Conservation (phyloP, 2,888 invertebrate genomes). For the Drosophila pseudotakahashii region DNA sequence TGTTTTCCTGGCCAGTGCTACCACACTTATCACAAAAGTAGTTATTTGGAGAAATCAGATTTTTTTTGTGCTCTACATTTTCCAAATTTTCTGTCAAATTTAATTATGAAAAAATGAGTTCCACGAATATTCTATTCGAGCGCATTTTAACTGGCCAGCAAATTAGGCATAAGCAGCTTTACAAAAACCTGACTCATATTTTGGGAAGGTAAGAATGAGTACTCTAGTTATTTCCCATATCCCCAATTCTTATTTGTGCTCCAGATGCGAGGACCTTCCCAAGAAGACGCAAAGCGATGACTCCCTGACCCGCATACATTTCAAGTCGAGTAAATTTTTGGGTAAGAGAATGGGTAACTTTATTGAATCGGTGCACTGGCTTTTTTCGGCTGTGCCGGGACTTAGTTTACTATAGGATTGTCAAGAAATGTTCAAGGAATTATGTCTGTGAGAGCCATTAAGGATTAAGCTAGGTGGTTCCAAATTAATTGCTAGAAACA, state of each 20-base stretch:
- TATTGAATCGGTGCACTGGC: constrained; percentile 41
- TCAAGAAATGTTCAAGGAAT: too few species aligned
- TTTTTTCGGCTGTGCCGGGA: constrained; percentile 28
- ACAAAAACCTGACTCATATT: not conserved
- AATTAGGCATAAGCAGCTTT: not conserved
- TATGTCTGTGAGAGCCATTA: too few species aligned
- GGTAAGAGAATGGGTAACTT: constrained; percentile 26
- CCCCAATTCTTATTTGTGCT: not conserved
- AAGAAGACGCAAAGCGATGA: not conserved
- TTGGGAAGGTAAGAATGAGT: not conserved
- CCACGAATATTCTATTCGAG: not conserved
- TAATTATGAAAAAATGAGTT: not conserved
- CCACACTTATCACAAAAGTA: not conserved
- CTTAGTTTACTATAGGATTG: constrained; percentile 8
- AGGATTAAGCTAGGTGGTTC: not conserved
- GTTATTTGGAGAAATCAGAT: not conserved
- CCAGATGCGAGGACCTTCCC: constrained; percentile 1
- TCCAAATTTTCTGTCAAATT: constrained; percentile 1
- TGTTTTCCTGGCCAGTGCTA: not conserved
- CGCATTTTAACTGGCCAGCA: not conserved
- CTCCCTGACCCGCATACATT: not conserved
- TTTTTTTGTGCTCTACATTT: not conserved
- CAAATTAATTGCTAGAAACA: not conserved
- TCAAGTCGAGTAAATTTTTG: not conserved
- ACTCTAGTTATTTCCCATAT: not conserved